Base-by-base conservation (phyloP, 2,797 vertebrate species). In the Nannoperca australis region DNA sequence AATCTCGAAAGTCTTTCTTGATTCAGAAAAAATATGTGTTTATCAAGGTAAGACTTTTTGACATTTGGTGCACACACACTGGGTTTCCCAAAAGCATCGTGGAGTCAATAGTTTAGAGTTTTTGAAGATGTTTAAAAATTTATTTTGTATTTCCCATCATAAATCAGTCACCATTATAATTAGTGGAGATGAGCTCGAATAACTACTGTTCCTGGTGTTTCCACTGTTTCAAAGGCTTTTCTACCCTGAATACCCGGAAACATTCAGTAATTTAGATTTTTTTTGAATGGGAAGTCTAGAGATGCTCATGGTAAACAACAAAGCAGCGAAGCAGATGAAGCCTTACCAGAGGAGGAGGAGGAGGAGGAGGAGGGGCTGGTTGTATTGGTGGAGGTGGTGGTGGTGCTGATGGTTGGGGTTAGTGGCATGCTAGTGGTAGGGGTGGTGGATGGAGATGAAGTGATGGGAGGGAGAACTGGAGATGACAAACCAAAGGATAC, bases 361-460 rank as follows among this genome's bases (percentile, higher is more conserved):
- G 90, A 76, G 44, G 75, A 75, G 55, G 74, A 70, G 42, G 79
- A 54, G 80, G 79, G 50, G 80, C 56, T 73, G 79, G 72, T 9
- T n/a, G 72, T 22, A 45, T 30, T 55, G 63, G 3, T 7, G 34
- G 45, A 5, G 32, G 32, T 32, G 62, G 50, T 61, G 32, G 32
- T 32, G 62, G 50, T 61, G 68, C 49, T 84, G 73, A 55, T 70
- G 81, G 74, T 51, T 85, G 90, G 64, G 82, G 90, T 90, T 93
- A 93, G 78, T 89, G 84, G 67, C 84, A 89, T 90, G 92, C 85
- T 93, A 92, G 81, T 75, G 79, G 88, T 70, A 30, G 81, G 73
- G 77, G 77, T 81, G 85, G 32, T 74, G 64, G 88, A 70, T 58
- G 82, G 47, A 80, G 90, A 72, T 68, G 85, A 11, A 80, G 73